These are phyloP conservation scores for Darevskia mixta DNA, from an alignment of 2,797 vertebrate genomes.

Conservation along the genomic window DNA sequence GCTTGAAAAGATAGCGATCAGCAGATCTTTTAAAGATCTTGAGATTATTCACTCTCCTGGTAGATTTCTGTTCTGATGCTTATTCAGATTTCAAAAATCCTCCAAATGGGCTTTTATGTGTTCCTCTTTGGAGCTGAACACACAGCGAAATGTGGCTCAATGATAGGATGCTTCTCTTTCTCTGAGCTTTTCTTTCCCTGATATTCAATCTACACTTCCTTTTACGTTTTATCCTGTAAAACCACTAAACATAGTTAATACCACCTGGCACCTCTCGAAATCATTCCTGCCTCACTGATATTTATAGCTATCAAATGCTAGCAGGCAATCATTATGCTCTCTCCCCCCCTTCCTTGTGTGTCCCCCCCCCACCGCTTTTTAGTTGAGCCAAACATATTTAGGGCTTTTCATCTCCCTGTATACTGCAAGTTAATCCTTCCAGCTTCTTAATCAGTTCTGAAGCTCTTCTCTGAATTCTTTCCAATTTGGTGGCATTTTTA, in stretches of 20 bases:
- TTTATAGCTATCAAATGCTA: not conserved
- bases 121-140: not conserved
- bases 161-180: slow-evolving; percentile 13
- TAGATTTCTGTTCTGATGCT: not conserved
- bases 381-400: not conserved
- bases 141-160: accelerated
- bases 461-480: slow-evolving; percentile 24
- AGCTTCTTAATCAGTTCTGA: not conserved
- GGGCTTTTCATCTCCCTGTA: slow-evolving; percentile 10
- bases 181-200: not conserved
- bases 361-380: not conserved
- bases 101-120: not conserved
- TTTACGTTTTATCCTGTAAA: slow-evolving; percentile 8
- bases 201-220: slow-evolving; percentile 25
- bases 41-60: not conserved
- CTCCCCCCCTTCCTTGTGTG: not conserved
- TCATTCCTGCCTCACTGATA: not conserved
- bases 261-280: slow-evolving; percentile 15
- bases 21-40: not conserved
- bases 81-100: slow-evolving; percentile 7
- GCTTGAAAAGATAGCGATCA: not conserved
- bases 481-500: not conserved
- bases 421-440: slow-evolving; percentile 8
- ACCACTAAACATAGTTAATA: slow-evolving; percentile 11
- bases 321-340: not conserved